phyloP scores from a whole-genome alignment of 2,113 vertebrate species.

The Malaclemys terrapin region DNA sequence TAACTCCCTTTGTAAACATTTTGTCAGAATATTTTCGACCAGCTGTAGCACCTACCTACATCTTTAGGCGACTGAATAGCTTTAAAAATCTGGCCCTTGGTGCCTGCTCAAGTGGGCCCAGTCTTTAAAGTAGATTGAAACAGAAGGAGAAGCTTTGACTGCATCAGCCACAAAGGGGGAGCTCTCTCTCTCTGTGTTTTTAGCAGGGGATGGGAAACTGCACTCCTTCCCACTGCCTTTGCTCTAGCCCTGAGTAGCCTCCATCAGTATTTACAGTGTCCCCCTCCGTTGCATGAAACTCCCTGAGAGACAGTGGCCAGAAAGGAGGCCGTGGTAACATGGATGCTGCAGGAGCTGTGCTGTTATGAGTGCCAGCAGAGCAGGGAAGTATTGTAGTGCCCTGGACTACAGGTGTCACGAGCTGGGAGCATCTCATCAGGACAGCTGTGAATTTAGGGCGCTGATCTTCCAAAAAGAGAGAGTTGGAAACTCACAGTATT shows the following conservation, averaged over 20 bases:
- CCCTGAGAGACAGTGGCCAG: background rate
- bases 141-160: background rate
- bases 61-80: background rate
- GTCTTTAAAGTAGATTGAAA: background rate
- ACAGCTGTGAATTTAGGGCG: background rate
- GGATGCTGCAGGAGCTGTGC: background rate
- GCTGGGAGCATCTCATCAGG: background rate
- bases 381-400: background rate
- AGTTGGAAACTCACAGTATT: background rate
- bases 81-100: background rate
- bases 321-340: background rate
- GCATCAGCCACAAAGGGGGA: background rate
- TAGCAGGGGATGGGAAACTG: background rate
- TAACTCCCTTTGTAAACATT: background rate
- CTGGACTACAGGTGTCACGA: background rate
- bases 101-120: rapidly evolving
- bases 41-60: background rate
- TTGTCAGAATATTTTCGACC: background rate
- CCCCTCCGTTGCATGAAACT: rapidly evolving
- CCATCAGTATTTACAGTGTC: background rate
- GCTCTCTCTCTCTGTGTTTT: background rate
- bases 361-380: background rate
- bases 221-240: rapidly evolving
- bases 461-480: background rate
- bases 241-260: background rate